Percentiles rank a stretch among this genome's conserved stretches.
Evolutionary conservation across 1,140 invertebrate genomes (phyloP).

Genomic region (Chlorops oryzae): DNA sequence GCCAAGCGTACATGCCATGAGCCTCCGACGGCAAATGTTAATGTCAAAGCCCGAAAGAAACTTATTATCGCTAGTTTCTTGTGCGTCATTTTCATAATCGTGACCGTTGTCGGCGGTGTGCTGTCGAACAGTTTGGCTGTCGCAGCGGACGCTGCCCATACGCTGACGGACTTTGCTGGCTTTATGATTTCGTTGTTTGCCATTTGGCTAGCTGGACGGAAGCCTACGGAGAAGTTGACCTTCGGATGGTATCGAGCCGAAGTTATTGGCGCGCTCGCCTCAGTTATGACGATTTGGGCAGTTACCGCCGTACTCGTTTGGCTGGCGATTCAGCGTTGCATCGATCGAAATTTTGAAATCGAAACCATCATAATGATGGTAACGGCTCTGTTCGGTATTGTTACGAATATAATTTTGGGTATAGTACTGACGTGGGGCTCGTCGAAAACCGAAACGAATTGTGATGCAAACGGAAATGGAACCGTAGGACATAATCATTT

Average conservation of each 20-base stretch:
- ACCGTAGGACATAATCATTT: too few species aligned
- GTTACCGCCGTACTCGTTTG: conserved; percentile 79
- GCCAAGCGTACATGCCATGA: too few species aligned
- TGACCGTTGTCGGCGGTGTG: conserved; percentile 64
- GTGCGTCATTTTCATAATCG: conserved; percentile 58
- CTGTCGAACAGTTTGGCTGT: conserved; percentile 72
- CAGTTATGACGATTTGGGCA: conserved; percentile 73
- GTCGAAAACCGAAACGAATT: too few species aligned
- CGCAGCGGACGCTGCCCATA: conserved; percentile 76
- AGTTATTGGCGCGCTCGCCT: conserved; percentile 59
- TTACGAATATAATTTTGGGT: conserved; percentile 84
- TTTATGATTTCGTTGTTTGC: conserved; percentile 72
- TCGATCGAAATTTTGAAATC: conserved; percentile 66
- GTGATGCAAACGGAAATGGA: too few species aligned
- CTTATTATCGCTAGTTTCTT: conserved; percentile 53
- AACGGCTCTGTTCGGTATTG: conserved; percentile 71
- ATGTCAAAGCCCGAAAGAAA: conserved; percentile 50
- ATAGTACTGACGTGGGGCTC: conserved; percentile 65
- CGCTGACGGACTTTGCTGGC: conserved; percentile 73
- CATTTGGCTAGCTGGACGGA: conserved; percentile 58
- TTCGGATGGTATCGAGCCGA: conserved; percentile 63
- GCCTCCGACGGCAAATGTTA: too few species aligned
- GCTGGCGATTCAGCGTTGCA: conserved; percentile 68
- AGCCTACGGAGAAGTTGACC: conserved; percentile 61
- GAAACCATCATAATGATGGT: conserved; percentile 79